Base-by-base conservation (phyloP, 1,140 invertebrate genomes). In the Drosophila prosaltans region DNA sequence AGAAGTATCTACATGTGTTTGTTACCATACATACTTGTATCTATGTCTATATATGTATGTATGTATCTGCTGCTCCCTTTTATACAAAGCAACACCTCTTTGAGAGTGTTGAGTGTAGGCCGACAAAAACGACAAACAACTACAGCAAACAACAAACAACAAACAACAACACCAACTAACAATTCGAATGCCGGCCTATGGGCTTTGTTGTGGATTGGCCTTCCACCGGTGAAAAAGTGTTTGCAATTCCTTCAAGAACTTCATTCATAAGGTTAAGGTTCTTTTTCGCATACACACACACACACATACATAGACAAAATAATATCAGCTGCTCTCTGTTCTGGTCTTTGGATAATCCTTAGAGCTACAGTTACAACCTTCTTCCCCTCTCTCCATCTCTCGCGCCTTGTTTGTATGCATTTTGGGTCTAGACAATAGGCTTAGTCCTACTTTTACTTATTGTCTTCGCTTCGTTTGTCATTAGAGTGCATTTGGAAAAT, bases 391-490 rank as follows among this genome's bases (percentile, higher is more conserved):
- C 61, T 26, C 48, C n/a, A 57, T 55, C 66, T 48, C 57, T 45
- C 65, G 58, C 73, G 75, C 80, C 82, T 78, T 84, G 84, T 89
- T 89, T 89, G 84, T 74, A 74, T 69, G 84, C 80, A 84, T 68
- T 89, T 89, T 75, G 83, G 84, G 80, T 61, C 65, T 74, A 83
- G 72, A 86, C 83, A 86, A 86, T 78, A 73, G 83, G 84, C 84
- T 86, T 86, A 86, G 80, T 86, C 84, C 80, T 89, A 80, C 84
- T 83, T 80, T 78, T 86, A 61, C 83, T 74, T 80, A 89, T 86
- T 89, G 73, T 86, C 72, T 86, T 62, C 77, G 83, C 76, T 86
- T 71, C 77, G 83, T 80, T 80, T 80, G 76, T 80, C 84, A 82
- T 88, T 88, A 73, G 83, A 86, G 83, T 80, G 84, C 69, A 80